Conservation (phyloP, 92 coral and sea anemone species). For the Siderastrea siderea region DNA sequence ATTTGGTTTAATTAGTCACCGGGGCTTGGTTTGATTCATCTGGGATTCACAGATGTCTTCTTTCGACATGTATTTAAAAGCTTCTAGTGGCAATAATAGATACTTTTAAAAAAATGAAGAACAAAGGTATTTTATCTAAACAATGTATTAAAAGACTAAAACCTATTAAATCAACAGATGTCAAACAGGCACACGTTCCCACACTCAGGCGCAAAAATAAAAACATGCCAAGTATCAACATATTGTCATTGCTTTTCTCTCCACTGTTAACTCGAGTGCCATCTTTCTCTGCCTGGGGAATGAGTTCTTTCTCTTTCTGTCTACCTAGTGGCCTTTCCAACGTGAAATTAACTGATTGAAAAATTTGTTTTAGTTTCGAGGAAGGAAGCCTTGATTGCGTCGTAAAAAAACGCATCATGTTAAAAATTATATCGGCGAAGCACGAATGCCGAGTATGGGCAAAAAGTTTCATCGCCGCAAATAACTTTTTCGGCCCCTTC, state of each 20-base stretch:
- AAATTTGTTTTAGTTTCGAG: neutral
- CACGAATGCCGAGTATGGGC: conserved; percentile 76
- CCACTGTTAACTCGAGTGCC: conserved; percentile 22
- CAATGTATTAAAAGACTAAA: conserved; percentile 89
- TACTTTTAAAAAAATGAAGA: conserved; percentile 80
- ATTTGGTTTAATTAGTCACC: conserved; percentile 79
- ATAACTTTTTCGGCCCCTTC: conserved; percentile 78
- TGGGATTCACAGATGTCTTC: conserved; percentile 73
- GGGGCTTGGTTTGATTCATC: conserved; percentile 51
- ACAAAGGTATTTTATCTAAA: conserved; percentile 89
- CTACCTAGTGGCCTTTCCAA: neutral
- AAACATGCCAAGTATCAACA: conserved; percentile 56
- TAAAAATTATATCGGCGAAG: conserved; percentile 57
- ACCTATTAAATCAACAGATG: conserved; percentile 90
- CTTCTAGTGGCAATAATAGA: conserved; percentile 78
- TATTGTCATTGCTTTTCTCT: conserved; percentile 53
- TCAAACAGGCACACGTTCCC: conserved; percentile 74
- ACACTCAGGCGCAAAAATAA: conserved; percentile 79
- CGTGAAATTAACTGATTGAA: neutral
- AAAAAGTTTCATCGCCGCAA: conserved; percentile 58
- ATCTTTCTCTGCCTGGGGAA: conserved; percentile 25
- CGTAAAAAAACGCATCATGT: conserved; percentile 45
- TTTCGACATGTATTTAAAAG: conserved; percentile 88
- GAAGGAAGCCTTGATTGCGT: neutral
- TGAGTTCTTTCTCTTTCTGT: neutral